These are phyloP conservation scores for Lepidiolamprologus cunningtoni DNA, from an alignment of 2,113 vertebrate species.

Conservation along the genomic window DNA sequence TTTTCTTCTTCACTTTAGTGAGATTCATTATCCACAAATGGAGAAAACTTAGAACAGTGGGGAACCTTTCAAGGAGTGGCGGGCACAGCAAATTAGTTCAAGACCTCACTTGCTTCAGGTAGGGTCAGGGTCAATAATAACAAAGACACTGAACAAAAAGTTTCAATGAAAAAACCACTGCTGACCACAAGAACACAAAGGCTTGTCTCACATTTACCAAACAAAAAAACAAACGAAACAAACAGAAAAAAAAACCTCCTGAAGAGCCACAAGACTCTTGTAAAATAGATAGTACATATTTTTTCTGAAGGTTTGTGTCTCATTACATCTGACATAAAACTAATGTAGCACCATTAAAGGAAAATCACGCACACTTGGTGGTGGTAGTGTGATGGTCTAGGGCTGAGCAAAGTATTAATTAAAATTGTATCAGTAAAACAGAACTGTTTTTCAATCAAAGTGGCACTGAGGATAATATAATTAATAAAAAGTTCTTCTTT, in stretches of 20 bases:
- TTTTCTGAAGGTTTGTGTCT: background rate
- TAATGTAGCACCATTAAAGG: background rate
- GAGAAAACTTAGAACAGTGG: background rate
- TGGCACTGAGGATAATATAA: background rate
- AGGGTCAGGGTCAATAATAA: background rate
- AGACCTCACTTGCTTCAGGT: background rate
- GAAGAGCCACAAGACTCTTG: background rate
- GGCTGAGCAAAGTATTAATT: background rate
- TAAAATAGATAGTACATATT: background rate
- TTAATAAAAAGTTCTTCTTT: background rate
- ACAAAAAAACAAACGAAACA: background rate
- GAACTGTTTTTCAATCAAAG: background rate
- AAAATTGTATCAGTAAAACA: background rate
- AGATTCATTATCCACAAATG: background rate
- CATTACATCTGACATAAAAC: background rate
- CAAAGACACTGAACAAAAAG: background rate
- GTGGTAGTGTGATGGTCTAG: background rate
- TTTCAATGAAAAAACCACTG: rapidly evolving
- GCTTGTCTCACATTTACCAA: background rate
- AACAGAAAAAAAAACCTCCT: rapidly evolving
- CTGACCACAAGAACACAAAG: background rate
- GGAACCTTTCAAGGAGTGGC: background rate
- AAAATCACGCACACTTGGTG: background rate
- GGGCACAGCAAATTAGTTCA: background rate
- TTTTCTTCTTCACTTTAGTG: background rate